These are phyloP conservation scores for Apotomis turbidana DNA, from an alignment of 2,888 invertebrate species.

Conservation along the genomic window DNA sequence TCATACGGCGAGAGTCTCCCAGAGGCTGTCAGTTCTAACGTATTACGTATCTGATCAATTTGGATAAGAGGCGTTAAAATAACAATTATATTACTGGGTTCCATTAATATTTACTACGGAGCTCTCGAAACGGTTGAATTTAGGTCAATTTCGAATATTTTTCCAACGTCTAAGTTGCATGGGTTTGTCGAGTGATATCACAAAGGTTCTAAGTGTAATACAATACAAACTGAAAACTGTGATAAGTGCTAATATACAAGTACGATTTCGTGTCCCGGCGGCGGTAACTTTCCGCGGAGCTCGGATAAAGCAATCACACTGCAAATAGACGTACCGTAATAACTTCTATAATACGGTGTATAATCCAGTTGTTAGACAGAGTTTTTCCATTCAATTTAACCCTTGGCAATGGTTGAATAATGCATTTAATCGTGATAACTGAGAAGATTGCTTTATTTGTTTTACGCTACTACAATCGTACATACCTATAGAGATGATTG, in stretches of 20 bases:
- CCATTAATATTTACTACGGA: not conserved
- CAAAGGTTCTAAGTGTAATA: conserved; percentile 19
- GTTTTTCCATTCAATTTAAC: conserved; percentile 42
- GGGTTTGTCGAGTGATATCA: conserved; percentile 3
- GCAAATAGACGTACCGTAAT: conserved; percentile 48
- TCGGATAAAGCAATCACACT: conserved; percentile 45
- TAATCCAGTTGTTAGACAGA: conserved; percentile 44
- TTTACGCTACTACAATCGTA: conserved; percentile 3
- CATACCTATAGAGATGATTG: not conserved
- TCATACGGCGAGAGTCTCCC: too few species aligned
- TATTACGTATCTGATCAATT: too few species aligned
- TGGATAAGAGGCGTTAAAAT: too few species aligned
- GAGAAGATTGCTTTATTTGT: conserved; percentile 34
- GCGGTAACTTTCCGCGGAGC: conserved; percentile 47
- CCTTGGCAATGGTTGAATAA: conserved; percentile 32
- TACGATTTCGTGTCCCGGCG: conserved; percentile 43
- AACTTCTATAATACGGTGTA: conserved; percentile 42
- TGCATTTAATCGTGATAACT: conserved; percentile 35
- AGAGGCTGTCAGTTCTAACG: too few species aligned
- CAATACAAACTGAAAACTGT: conserved; percentile 16
- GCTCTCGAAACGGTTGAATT: not conserved
- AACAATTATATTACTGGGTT: not conserved
- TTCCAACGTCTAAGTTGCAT: not conserved
- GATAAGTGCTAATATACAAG: conserved; percentile 42
- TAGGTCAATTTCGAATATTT: not conserved